Evolutionary conservation across 2,888 invertebrate species (phyloP), one percentile per base, ranked within the genome.

Genomic region (Tubulanus polymorphus): DNA sequence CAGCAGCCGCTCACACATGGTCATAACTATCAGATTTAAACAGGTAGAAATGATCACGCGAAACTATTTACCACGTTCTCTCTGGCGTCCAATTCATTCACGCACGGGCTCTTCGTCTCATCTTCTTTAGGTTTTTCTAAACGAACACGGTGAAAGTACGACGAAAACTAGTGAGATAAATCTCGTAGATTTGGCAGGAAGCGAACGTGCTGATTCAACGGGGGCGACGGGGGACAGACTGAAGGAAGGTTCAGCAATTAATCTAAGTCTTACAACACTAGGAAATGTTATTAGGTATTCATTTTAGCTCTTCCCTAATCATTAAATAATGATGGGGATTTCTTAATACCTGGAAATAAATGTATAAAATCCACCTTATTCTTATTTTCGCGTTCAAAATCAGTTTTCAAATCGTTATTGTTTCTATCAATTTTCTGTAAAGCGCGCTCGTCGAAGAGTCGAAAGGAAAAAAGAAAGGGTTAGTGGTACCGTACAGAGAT

Each of bases 1-100:
- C n/a, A 70, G 70, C 53, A 69, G 68, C 46, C 58, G 72, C 6
- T 70, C 72, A 8, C 72, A 72, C 54, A 71, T 72, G 66, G 71
- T 72, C 46, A 70, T 72, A 51, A 72, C 70, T 18, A 71, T 72
- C 46, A 59, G 62, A 27, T 71, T 72, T 60, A 67, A 68, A 53
- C 72, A 72, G 67, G 71, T 72, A 58, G 35, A 50, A 18, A 41
- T 41, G n/a, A n/a, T n/a, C n/a, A n/a, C n/a, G n/a, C n/a, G n/a
- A n/a, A n/a, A n/a, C n/a, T n/a, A n/a, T n/a, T n/a, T n/a, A n/a
- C n/a, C n/a, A n/a, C n/a, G n/a, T n/a, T n/a, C n/a, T n/a, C n/a
- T n/a, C n/a, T n/a, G n/a, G n/a, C n/a, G n/a, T n/a, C n/a, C n/a
- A n/a, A n/a, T n/a, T n/a, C n/a, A n/a, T n/a, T n/a, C n/a, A n/a